These are phyloP conservation scores for Trichosurus vulpecula DNA, from an alignment of 2,797 vertebrate species.

Conservation along the genomic window DNA sequence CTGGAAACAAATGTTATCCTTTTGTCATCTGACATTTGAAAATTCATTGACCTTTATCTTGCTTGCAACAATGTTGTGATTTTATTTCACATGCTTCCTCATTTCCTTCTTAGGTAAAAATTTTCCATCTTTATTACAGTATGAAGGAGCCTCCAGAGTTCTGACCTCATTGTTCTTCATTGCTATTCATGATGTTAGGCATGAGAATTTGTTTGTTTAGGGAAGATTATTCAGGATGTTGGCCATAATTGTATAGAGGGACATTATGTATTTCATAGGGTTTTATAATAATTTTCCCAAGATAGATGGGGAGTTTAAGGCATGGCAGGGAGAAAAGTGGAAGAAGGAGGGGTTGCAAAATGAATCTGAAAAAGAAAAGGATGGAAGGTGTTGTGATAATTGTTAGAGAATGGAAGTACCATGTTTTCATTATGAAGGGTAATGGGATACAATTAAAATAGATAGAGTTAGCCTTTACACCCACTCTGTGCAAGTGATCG, in stretches of 20 bases:
- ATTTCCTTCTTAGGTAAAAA: slow-evolving; percentile 25
- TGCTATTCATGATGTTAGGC: background rate
- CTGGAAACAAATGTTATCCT: slow-evolving; percentile 34
- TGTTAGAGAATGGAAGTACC: background rate
- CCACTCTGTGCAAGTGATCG: background rate
- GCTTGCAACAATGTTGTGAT: slow-evolving; percentile 49
- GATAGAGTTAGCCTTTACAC: background rate
- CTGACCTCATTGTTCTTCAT: background rate
- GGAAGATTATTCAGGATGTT: background rate
- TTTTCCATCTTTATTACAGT: background rate
- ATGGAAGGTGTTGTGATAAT: background rate
- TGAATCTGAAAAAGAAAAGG: background rate
- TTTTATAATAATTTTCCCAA: background rate
- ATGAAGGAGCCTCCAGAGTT: background rate
- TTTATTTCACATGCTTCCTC: slow-evolving; percentile 68
- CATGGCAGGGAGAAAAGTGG: background rate
- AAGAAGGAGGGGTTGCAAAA: background rate
- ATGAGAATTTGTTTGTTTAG: background rate
- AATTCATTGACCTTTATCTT: slow-evolving; percentile 68
- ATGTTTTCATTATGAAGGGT: background rate
- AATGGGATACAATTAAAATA: background rate
- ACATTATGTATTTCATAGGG: background rate
- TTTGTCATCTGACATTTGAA: slow-evolving; percentile 72
- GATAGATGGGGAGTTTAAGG: background rate
- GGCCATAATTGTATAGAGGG: background rate